These are phyloP conservation scores for Arctopsyche grandis DNA, from an alignment of 1,140 invertebrate species.

Conservation along the genomic window DNA sequence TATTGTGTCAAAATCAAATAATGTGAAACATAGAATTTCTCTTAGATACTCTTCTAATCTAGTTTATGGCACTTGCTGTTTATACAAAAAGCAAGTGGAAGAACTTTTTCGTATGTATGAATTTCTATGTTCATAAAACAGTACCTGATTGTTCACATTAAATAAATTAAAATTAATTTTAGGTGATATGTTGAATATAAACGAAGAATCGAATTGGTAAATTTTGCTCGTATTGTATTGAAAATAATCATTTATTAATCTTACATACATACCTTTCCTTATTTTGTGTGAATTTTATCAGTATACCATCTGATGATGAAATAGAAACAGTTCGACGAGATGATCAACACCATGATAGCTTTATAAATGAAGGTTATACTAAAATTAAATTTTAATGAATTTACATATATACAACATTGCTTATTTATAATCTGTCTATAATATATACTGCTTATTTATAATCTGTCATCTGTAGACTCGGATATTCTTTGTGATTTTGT, in stretches of 20 bases:
- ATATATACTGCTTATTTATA: too few relatives aligned
- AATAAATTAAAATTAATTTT: too few relatives aligned
- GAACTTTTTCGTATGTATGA: conserved; percentile 28
- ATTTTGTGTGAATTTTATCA: conserved; percentile 1
- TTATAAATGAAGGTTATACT: neutral
- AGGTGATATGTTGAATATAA: neutral
- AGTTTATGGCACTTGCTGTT: conserved; percentile 39
- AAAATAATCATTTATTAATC: too few relatives aligned
- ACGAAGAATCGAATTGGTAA: conserved; percentile 2
- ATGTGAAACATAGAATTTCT: conserved; percentile 48
- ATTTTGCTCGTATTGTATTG: too few relatives aligned
- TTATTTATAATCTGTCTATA: too few relatives aligned
- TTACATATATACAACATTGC: too few relatives aligned
- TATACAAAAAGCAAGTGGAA: conserved; percentile 36
- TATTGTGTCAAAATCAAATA: conserved; percentile 43
- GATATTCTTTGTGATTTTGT: too few relatives aligned
- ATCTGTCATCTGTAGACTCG: too few relatives aligned
- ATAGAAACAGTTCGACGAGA: neutral
- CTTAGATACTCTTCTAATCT: conserved; percentile 37
- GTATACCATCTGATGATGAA: neutral
- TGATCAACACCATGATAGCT: neutral
- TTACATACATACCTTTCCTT: too few relatives aligned
- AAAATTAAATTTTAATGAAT: too few relatives aligned
- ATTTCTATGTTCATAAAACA: neutral
- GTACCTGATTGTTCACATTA: too few relatives aligned